Evolutionary conservation across 2,797 vertebrate genomes (phyloP).

Genomic region (Sternarchorhynchus goeldii): DNA sequence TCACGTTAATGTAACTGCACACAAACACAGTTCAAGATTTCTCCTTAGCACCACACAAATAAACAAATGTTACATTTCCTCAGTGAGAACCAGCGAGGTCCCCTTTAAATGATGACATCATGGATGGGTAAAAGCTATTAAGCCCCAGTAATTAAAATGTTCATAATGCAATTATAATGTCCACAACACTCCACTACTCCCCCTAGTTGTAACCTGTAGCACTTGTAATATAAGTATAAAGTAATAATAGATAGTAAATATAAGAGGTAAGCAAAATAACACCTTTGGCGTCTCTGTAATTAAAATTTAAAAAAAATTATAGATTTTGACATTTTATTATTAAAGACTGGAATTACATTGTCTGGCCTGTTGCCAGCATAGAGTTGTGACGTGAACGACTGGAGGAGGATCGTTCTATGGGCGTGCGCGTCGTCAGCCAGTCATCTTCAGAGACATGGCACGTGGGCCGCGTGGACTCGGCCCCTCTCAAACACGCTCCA

Average conservation of each 20-base stretch:
- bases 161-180: too few relatives aligned
- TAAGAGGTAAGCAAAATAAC: too few relatives aligned
- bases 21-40: slow-evolving; percentile 20
- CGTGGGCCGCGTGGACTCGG: slow-evolving; percentile 37
- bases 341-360: neutral
- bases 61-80: slow-evolving; percentile 26
- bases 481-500: slow-evolving; percentile 27
- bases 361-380: slow-evolving; percentile 18
- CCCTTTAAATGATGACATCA: slow-evolving; percentile 28
- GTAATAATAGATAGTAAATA: too few relatives aligned
- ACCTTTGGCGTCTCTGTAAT: too few relatives aligned
- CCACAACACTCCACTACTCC: too few relatives aligned
- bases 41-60: slow-evolving; percentile 29
- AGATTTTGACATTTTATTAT: too few relatives aligned
- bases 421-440: slow-evolving; percentile 44
- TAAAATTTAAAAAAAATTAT: too few relatives aligned
- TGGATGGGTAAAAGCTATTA: slow-evolving; percentile 5
- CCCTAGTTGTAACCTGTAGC: too few relatives aligned
- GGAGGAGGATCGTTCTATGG: slow-evolving; percentile 39
- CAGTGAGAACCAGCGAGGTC: slow-evolving; percentile 1
- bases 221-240: too few relatives aligned
- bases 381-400: neutral
- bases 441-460: slow-evolving; percentile 3
- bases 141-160: neutral
- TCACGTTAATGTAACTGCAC: slow-evolving; percentile 40